A percentile compares a stretch with the other conserved stretches of the same genome.
Conservation (phyloP, 2,888 invertebrate species). For the Oeneis ivallda region DNA sequence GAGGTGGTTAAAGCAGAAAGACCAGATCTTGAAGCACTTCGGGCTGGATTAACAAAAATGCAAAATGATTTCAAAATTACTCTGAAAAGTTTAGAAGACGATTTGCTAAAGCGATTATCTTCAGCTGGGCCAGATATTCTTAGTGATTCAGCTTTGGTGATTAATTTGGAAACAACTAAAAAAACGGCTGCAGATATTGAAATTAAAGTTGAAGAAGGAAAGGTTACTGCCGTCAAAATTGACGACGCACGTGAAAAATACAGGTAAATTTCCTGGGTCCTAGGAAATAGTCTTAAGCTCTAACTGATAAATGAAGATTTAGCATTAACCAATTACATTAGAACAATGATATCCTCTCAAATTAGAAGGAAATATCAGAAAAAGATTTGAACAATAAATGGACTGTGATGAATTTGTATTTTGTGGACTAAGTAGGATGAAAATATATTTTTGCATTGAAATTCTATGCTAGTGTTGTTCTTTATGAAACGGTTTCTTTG, state of each 20-base stretch:
- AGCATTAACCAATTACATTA: too few species aligned
- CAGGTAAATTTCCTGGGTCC: slow-evolving; percentile 61
- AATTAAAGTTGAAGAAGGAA: slow-evolving; percentile 92
- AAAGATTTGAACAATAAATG: too few species aligned
- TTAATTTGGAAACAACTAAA: slow-evolving; percentile 96
- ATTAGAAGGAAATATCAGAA: too few species aligned
- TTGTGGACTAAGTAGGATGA: too few species aligned
- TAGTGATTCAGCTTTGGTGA: slow-evolving; percentile 93
- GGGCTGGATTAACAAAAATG: slow-evolving; percentile 92
- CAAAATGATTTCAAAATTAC: slow-evolving; percentile 97
- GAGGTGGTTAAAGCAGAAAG: slow-evolving; percentile 96
- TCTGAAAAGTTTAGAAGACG: slow-evolving; percentile 94
- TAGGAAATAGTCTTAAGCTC: too few species aligned
- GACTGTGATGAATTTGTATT: too few species aligned
- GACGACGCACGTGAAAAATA: slow-evolving; percentile 95
- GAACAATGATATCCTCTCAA: too few species aligned
- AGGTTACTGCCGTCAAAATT: slow-evolving; percentile 91
- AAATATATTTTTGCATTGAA: too few species aligned
- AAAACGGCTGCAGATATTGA: slow-evolving; percentile 95
- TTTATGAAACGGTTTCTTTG: too few species aligned
- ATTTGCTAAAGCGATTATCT: slow-evolving; percentile 91
- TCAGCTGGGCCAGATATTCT: slow-evolving; percentile 96
- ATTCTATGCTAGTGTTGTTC: too few species aligned
- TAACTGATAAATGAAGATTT: too few species aligned
- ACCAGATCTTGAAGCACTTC: slow-evolving; percentile 92